Evolutionary conservation across 2,797 vertebrate genomes (phyloP).

Genomic region (Enoplosus armatus): DNA sequence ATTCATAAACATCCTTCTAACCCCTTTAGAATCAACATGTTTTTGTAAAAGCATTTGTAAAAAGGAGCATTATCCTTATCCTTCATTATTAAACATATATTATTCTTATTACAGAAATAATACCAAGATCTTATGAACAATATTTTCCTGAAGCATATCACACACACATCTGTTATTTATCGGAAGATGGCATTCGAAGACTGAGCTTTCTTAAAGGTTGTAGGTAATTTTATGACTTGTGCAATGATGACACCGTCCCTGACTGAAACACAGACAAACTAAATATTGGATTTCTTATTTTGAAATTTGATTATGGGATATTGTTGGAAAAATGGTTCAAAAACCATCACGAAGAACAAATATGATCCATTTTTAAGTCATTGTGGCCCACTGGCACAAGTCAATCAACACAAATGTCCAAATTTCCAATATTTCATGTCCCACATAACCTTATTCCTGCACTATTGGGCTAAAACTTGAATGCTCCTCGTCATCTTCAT

Average conservation of each 20-base stretch:
- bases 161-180: conserved; percentile 4
- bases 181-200: neutral
- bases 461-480: conserved; percentile 26
- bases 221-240: neutral
- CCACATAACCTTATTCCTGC: conserved; percentile 16
- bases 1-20: conserved; percentile 68
- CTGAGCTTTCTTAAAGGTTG: conserved; percentile 1
- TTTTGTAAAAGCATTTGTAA: conserved; percentile 40
- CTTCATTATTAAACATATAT: conserved; percentile 70
- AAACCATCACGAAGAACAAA: conserved; percentile 37
- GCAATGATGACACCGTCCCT: neutral
- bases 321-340: conserved; percentile 25
- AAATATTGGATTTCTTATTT: conserved; percentile 1
- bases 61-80: conserved; percentile 43
- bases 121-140: conserved; percentile 56
- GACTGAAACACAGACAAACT: conserved; percentile 4
- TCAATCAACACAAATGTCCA: conserved; percentile 33
- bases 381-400: conserved; percentile 23
- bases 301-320: conserved; percentile 20
- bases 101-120: conserved; percentile 40
- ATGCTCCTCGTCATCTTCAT: conserved; percentile 42
- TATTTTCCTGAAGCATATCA: conserved; percentile 29
- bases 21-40: conserved; percentile 57
- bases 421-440: conserved; percentile 14
- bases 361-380: conserved; percentile 6